Evolutionary conservation across 23 tunicate genomes (phyloP).

Genomic region (Corella eumyota): DNA sequence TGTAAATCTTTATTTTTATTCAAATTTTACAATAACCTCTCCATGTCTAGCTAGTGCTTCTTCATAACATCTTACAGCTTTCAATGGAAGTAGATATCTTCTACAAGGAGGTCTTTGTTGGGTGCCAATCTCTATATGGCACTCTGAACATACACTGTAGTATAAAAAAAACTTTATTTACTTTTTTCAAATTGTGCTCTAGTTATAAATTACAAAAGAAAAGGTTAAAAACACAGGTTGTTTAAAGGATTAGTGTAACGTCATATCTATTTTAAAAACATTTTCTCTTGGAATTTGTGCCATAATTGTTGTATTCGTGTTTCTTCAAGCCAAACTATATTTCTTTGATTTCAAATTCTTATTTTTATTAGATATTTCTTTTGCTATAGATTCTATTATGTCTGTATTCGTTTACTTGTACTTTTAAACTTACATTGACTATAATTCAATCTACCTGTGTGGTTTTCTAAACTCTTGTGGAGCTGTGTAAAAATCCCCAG

Average conservation of each 20-base stretch:
- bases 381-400: too few species aligned
- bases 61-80: slow-evolving; percentile 63
- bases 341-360: too few species aligned
- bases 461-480: slow-evolving; percentile 3
- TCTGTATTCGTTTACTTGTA: too few species aligned
- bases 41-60: slow-evolving; percentile 9
- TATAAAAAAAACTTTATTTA: background rate
- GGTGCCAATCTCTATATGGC: slow-evolving; percentile 41
- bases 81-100: slow-evolving; percentile 59
- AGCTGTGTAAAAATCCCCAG: slow-evolving; percentile 9
- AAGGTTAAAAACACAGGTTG: too few species aligned
- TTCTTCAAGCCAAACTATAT: too few species aligned
- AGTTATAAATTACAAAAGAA: background rate
- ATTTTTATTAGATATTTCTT: too few species aligned
- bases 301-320: too few species aligned
- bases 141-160: slow-evolving; percentile 36
- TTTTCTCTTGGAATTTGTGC: too few species aligned
- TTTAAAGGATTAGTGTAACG: too few species aligned
- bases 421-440: too few species aligned
- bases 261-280: too few species aligned
- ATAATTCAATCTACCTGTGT: slow-evolving; percentile 29
- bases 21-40: background rate
- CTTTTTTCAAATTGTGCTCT: too few species aligned
- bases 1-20: background rate
- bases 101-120: slow-evolving; percentile 47